Percentiles rank a stretch among this genome's conserved stretches.
phyloP scores from a whole-genome alignment of 2,797 vertebrate species.

The Leptatherina wallacei region DNA sequence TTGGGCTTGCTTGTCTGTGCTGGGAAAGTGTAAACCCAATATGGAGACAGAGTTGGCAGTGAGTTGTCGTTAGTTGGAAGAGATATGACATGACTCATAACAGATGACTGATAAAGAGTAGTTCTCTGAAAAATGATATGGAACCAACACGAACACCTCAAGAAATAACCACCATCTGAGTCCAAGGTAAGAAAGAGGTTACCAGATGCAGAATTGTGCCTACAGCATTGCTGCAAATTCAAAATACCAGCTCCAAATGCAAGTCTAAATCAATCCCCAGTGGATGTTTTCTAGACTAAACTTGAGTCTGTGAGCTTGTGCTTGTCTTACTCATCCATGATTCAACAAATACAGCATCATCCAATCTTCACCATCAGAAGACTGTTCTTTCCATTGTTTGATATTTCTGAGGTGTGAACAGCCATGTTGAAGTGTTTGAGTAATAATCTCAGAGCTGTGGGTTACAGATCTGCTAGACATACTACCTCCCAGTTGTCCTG shows the following conservation, averaged over 20 bases:
- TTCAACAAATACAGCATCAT: conserved; percentile 38
- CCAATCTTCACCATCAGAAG: conserved; percentile 14
- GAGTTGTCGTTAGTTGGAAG: conserved; percentile 10
- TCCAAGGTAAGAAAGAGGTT: background rate
- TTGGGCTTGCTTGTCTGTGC: conserved; percentile 36
- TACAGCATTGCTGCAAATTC: conserved; percentile 9
- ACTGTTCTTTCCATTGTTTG: background rate
- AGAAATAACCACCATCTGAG: conserved; percentile 5
- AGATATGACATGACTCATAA: conserved; percentile 1
- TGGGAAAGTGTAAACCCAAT: conserved; percentile 21
- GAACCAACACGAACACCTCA: background rate
- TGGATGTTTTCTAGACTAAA: conserved; percentile 57
- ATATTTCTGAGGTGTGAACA: conserved; percentile 27
- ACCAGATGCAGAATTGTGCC: conserved; percentile 3
- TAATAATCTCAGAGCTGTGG: conserved; percentile 16
- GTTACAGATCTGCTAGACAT: background rate
- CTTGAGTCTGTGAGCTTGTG: conserved; percentile 23
- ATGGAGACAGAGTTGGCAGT: conserved; percentile 15
- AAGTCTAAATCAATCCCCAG: conserved; percentile 26
- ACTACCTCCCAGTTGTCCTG: conserved; percentile 1
- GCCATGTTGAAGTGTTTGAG: conserved; percentile 17
- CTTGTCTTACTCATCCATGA: conserved; percentile 17
- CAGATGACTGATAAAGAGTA: conserved; percentile 3
- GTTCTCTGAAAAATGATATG: background rate
- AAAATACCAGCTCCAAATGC: conserved; percentile 36